Percentiles rank a stretch among this genome's conserved stretches.
phyloP scores from a whole-genome alignment of 2,888 invertebrate species.

The Eubasilissa splendida region DNA sequence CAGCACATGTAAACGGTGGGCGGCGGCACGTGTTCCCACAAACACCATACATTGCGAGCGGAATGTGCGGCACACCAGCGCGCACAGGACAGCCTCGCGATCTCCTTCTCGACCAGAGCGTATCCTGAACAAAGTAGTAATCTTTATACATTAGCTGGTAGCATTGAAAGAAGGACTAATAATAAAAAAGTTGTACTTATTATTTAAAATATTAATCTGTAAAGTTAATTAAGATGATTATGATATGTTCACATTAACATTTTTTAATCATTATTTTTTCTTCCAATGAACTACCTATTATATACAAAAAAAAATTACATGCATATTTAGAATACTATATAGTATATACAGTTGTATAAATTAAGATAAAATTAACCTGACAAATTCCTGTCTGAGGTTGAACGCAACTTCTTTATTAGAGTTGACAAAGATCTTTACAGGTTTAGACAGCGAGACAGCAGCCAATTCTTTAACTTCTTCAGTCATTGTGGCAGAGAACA shows the following conservation, averaged over 20 bases:
- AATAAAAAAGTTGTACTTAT: no score
- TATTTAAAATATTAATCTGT: no score
- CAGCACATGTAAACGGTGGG: constrained; percentile 93
- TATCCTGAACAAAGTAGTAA: constrained; percentile 73
- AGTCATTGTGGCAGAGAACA: constrained; percentile 99
- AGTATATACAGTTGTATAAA: no score
- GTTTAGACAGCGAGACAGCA: constrained; percentile 92
- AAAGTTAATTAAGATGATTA: no score
- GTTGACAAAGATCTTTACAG: constrained; percentile 96
- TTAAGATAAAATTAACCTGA: constrained; percentile 71
- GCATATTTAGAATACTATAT: no score
- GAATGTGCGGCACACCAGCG: constrained; percentile 90
- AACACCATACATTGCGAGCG: constrained; percentile 94
- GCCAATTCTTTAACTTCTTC: constrained; percentile 96
- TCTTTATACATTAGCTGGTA: not conserved
- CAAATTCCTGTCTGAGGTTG: constrained; percentile 96
- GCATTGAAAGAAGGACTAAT: no score
- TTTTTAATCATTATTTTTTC: no score
- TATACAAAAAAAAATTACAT: no score
- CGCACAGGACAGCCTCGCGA: constrained; percentile 90
- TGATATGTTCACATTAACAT: no score
- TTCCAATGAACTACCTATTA: no score
- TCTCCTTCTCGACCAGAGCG: constrained; percentile 92
- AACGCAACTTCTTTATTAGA: constrained; percentile 96
- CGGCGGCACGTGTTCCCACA: constrained; percentile 96